Base-by-base conservation (phyloP, 35 echinoderm and acorn worm species). In the Strongylocentrotus purpuratus region DNA sequence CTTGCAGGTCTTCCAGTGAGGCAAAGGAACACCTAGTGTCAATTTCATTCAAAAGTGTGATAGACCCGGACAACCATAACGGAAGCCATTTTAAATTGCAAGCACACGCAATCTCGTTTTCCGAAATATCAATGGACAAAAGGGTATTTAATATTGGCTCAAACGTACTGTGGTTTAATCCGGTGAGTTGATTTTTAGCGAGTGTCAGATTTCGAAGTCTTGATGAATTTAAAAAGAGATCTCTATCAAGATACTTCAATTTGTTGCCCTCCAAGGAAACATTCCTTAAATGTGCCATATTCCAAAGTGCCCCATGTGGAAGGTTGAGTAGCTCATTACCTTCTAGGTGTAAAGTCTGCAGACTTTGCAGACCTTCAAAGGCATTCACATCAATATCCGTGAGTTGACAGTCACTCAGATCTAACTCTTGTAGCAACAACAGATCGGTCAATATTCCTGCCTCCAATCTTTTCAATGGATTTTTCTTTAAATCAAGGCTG, bases 41-140 rank as follows among this genome's bases (percentile, higher is more conserved):
- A 31, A 18, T 25, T 18, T 48, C 31, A 13, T 47, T 47, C 17
- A 32, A 14, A 31, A 46, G 2, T 18, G 45, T 93, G 91, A 93
- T 25, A 0, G 91, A 8, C 18, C 45, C 46, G 2, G 10, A 3
- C 6, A 93, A 33, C 91, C 91, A 93, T 14, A 46, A 2, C 2
- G 45, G 48, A 31, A 93, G 46, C 91, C 91, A 93, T 93, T 47
- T 31, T 31, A 93, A 10, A 32, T 58, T 17, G 11, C 91, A 93
- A 13, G 32, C 28, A 58, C 91, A 93, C 2, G 31, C 25, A 8
- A 93, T 9, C 11, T 47, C 45, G 25, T 93, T 93, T 18, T 58
- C 20, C 45, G 91, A 93, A 31, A 58, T 50, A 28, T 93, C 91
- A n/a, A 93, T 31, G 0, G 10, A 31, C 25, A 20, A 4, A 0